A percentile compares a stretch with the other conserved stretches of the same genome.
Conservation (phyloP, 2,888 invertebrate genomes). For the Pycnomerus fuliginosus region DNA sequence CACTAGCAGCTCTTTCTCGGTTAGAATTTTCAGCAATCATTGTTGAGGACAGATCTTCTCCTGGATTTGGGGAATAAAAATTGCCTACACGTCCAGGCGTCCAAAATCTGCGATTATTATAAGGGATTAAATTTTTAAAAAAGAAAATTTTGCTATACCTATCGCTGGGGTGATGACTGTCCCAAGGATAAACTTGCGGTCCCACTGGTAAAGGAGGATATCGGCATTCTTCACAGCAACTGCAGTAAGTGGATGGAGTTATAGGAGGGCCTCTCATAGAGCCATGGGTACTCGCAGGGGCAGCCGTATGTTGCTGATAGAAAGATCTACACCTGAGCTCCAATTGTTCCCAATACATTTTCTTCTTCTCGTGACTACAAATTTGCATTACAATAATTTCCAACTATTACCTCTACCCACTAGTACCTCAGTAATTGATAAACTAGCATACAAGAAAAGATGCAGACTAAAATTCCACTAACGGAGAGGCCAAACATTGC, state of each 20-base stretch:
- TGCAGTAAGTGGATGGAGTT: slow-evolving; percentile 56
- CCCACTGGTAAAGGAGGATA: slow-evolving; percentile 59
- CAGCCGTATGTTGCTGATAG: slow-evolving; percentile 60
- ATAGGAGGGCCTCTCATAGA: slow-evolving; percentile 53
- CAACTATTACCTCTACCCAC: not conserved
- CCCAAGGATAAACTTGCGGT: slow-evolving; percentile 61
- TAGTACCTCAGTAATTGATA: slow-evolving; percentile 78
- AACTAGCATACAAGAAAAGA: slow-evolving; percentile 89
- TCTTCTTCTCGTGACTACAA: slow-evolving; percentile 88
- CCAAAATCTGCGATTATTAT: slow-evolving; percentile 56
- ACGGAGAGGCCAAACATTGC: slow-evolving; percentile 91
- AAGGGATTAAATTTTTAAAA: too few species aligned
- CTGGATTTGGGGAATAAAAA: slow-evolving; percentile 82
- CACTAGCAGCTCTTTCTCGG: slow-evolving; percentile 49
- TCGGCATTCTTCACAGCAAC: slow-evolving; percentile 72
- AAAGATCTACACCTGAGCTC: slow-evolving; percentile 80
- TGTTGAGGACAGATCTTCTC: slow-evolving; percentile 54
- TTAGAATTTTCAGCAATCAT: slow-evolving; percentile 34
- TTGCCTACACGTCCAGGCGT: slow-evolving; percentile 70
- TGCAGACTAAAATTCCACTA: slow-evolving; percentile 85
- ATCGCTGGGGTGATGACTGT: slow-evolving; percentile 51
- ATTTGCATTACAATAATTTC: too few species aligned
- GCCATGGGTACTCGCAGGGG: slow-evolving; percentile 46
- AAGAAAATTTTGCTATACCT: slow-evolving; percentile 47
- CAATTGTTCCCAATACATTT: slow-evolving; percentile 93